phyloP scores from a whole-genome alignment of 2,797 vertebrate genomes.

The Myotis vivesi region DNA sequence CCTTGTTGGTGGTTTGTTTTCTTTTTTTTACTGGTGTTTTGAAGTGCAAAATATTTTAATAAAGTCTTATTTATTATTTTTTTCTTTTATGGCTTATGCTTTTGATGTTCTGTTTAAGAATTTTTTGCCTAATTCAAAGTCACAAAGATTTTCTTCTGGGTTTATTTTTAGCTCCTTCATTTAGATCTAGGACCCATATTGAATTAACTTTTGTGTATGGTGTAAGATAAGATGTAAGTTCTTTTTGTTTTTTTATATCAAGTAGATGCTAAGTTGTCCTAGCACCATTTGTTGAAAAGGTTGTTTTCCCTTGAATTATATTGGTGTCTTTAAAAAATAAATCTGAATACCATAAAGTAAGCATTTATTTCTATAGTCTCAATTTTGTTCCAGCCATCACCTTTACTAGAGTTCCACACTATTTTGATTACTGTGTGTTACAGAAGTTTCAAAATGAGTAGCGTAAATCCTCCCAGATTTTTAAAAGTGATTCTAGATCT shows the following conservation, averaged over 20 bases:
- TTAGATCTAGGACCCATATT: background rate
- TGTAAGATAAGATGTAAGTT: background rate
- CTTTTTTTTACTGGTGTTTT: background rate
- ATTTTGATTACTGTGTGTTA: background rate
- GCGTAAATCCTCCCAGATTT: background rate
- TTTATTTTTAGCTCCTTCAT: constrained; percentile 2
- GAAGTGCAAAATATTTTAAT: background rate
- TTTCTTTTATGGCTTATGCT: background rate
- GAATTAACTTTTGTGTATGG: background rate
- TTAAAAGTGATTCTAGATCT: background rate
- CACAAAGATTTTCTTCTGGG: constrained; percentile 7
- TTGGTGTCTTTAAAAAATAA: constrained; percentile 4
- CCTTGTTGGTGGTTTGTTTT: background rate
- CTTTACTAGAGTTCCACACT: background rate
- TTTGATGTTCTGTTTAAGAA: background rate
- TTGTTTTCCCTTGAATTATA: background rate
- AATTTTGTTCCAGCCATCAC: background rate
- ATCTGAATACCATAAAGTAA: background rate
- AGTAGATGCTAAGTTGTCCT: background rate
- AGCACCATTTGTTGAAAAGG: background rate
- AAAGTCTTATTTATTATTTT: background rate
- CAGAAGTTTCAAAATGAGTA: background rate
- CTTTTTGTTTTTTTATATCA: background rate
- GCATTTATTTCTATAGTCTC: background rate
- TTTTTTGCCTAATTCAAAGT: background rate